phyloP scores from a whole-genome alignment of 35 echinoderm and acorn worm species.

The Strongylocentrotus purpuratus region DNA sequence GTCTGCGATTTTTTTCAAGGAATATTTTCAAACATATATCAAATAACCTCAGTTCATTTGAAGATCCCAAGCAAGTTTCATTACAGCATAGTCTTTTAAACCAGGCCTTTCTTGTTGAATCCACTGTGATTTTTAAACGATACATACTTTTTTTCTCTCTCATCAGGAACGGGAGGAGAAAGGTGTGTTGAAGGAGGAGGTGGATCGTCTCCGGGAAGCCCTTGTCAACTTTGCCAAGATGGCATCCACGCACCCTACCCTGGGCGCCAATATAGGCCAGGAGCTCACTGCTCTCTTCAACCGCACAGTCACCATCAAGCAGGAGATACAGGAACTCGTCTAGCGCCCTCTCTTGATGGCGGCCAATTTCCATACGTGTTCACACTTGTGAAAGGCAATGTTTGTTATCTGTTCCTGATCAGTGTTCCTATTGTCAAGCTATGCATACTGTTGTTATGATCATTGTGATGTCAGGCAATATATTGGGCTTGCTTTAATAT shows the following conservation, averaged over 20 bases:
- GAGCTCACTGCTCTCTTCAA: conserved; percentile 74
- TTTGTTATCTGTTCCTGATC: background rate
- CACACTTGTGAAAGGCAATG: background rate
- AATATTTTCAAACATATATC: background rate
- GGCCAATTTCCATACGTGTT: background rate
- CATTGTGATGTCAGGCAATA: conserved; percentile 9
- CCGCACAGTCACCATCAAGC: conserved; percentile 56
- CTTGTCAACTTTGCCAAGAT: conserved; percentile 82
- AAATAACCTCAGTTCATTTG: background rate
- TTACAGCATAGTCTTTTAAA: background rate
- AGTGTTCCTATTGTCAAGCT: background rate
- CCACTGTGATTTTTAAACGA: background rate
- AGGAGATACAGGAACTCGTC: conserved; percentile 38
- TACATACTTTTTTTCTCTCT: background rate
- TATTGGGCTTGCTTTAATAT: background rate
- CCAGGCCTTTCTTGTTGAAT: too few species aligned
- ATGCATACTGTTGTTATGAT: background rate
- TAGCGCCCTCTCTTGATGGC: background rate
- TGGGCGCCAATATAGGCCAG: conserved; percentile 53
- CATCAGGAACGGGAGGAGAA: conserved; percentile 83
- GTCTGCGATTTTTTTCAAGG: background rate
- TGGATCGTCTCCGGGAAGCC: conserved; percentile 82
- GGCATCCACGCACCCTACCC: conserved; percentile 75
- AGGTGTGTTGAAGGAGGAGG: conserved; percentile 70
- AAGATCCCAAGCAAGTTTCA: background rate